These are phyloP conservation scores for Euphonia xanthogaster DNA, from an alignment of 2,797 vertebrate species.

Conservation along the genomic window DNA sequence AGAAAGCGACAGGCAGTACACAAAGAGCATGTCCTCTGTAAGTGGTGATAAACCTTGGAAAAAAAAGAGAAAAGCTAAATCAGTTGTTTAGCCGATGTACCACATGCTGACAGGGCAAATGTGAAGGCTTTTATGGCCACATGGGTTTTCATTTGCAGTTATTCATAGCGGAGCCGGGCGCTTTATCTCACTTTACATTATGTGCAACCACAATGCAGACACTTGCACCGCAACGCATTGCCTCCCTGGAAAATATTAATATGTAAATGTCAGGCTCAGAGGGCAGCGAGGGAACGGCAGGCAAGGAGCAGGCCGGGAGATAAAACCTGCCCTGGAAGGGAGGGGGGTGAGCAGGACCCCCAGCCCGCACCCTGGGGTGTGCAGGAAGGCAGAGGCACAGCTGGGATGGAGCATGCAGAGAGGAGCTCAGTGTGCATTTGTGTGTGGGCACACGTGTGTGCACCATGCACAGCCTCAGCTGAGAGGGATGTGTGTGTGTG, in stretches of 20 bases:
- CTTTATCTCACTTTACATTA: constrained; percentile 77
- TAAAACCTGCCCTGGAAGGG: constrained; percentile 21
- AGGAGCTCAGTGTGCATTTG: fast-evolving
- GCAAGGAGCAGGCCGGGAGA: constrained; percentile 33
- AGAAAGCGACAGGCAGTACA: constrained; percentile 68
- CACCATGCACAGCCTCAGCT: not conserved
- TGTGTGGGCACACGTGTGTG: not conserved
- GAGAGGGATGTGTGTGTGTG: not conserved
- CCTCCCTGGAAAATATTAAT: constrained; percentile 75
- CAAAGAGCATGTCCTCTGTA: constrained; percentile 76
- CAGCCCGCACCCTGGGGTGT: fast-evolving
- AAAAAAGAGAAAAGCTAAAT: constrained; percentile 57
- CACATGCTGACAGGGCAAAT: constrained; percentile 76
- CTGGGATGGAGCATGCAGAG: not conserved
- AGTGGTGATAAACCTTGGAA: constrained; percentile 74
- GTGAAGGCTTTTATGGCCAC: constrained; percentile 69
- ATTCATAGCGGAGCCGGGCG: constrained; percentile 67
- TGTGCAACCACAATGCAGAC: constrained; percentile 73
- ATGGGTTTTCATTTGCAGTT: constrained; percentile 68
- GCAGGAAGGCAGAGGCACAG: not conserved
- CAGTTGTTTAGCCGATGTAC: constrained; percentile 68
- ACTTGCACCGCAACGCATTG: constrained; percentile 52
- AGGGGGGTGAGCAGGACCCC: not conserved
- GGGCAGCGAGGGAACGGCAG: constrained; percentile 58
- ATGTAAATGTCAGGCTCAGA: constrained; percentile 75